phyloP scores from a whole-genome alignment of 2,888 invertebrate species.

The Timandra comae region DNA sequence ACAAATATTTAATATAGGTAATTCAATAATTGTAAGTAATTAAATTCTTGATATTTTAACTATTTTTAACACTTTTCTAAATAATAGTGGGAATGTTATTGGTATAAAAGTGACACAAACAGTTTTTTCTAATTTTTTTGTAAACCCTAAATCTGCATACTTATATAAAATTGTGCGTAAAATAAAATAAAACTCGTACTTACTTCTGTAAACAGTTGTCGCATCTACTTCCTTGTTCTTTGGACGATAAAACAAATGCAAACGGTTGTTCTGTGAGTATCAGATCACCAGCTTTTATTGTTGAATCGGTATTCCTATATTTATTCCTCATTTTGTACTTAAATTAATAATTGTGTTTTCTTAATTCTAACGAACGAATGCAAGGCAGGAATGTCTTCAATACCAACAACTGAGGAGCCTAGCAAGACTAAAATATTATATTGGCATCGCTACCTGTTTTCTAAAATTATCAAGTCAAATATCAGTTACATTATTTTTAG shows the following conservation, averaged over 20 bases:
- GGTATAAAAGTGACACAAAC: too few species aligned
- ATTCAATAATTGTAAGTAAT: background rate
- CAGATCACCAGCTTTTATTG: slow-evolving; percentile 79
- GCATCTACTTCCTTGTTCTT: slow-evolving; percentile 82
- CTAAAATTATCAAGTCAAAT: slow-evolving; percentile 55
- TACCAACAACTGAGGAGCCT: slow-evolving; percentile 33
- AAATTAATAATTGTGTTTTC: slow-evolving; percentile 18
- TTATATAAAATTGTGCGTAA: background rate
- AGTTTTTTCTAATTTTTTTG: too few species aligned
- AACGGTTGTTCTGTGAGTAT: slow-evolving; percentile 86
- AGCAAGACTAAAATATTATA: slow-evolving; percentile 48
- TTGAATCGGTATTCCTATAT: slow-evolving; percentile 47
- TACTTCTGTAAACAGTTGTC: slow-evolving; percentile 87
- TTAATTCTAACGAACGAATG: slow-evolving; percentile 24
- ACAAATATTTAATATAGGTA: too few species aligned
- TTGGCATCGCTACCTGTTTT: slow-evolving; percentile 57
- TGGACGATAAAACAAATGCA: slow-evolving; percentile 82
- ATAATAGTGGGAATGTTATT: too few species aligned
- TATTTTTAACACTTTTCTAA: too few species aligned
- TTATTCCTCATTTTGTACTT: slow-evolving; percentile 58
- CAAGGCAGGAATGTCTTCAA: slow-evolving; percentile 42
- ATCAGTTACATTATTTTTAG: slow-evolving; percentile 69
- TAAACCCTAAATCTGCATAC: background rate
- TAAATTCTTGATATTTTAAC: background rate
- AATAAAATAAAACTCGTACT: slow-evolving; percentile 27